Conservation (phyloP, 2,113 vertebrate species). For the Esox niger region DNA sequence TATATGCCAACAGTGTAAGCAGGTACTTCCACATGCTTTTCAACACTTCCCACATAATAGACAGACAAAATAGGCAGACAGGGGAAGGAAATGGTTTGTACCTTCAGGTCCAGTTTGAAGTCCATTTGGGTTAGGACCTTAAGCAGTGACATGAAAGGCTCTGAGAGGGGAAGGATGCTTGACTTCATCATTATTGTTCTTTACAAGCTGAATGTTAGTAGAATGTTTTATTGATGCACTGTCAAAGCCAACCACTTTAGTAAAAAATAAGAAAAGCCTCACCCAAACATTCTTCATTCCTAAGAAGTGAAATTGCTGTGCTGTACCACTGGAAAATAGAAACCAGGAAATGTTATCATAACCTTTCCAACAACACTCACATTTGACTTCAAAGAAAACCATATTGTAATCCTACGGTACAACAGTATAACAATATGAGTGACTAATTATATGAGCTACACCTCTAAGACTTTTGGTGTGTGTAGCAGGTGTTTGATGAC, state of each 20-base stretch:
- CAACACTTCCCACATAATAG: background rate
- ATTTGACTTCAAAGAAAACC: background rate
- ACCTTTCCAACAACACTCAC: background rate
- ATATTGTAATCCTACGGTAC: background rate
- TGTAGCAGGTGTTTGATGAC: constrained; percentile 69
- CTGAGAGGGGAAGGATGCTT: constrained; percentile 43
- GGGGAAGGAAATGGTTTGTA: constrained; percentile 36
- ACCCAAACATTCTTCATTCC: constrained; percentile 75
- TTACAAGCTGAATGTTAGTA: background rate
- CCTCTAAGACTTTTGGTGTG: constrained; percentile 68
- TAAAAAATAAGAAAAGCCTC: constrained; percentile 39
- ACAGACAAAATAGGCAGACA: constrained; percentile 5
- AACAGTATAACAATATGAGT: background rate
- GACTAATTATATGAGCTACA: constrained; percentile 46
- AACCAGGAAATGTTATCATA: background rate
- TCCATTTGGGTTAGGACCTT: constrained; percentile 76
- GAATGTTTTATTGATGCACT: constrained; percentile 1
- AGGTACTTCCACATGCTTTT: background rate
- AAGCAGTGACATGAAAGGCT: constrained; percentile 78
- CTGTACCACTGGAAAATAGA: constrained; percentile 77
- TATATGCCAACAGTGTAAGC: background rate
- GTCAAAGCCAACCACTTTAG: background rate
- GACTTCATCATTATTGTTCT: background rate
- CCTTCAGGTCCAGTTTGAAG: constrained; percentile 79
- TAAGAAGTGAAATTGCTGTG: constrained; percentile 66